phyloP scores from a whole-genome alignment of 2,113 vertebrate species.

The Tachysurus fulvidraco region DNA sequence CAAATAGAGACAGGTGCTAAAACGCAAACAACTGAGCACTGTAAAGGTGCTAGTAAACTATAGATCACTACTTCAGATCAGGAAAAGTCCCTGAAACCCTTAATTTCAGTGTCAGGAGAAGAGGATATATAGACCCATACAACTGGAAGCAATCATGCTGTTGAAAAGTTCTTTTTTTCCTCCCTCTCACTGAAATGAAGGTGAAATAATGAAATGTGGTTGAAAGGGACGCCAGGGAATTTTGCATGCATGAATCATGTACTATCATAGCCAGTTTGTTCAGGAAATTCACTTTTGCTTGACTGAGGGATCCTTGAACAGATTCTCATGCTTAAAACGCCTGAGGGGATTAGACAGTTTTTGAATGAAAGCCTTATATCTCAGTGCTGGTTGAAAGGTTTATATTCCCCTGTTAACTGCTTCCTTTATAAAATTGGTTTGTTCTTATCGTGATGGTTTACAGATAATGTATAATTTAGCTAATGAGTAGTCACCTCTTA shows the following conservation, averaged over 20 bases:
- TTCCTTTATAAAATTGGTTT: background rate
- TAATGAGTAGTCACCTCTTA: background rate
- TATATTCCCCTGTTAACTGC: background rate
- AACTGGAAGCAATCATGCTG: conserved; percentile 60
- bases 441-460: conserved; percentile 20
- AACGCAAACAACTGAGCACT: conserved; percentile 50
- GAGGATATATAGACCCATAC: conserved; percentile 51
- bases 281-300: conserved; percentile 27
- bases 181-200: conserved; percentile 9
- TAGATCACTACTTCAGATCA: conserved; percentile 61
- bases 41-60: conserved; percentile 59
- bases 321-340: background rate
- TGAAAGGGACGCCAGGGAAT: background rate
- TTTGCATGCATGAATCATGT: conserved; percentile 1
- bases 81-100: conserved; percentile 49
- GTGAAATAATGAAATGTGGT: conserved; percentile 29
- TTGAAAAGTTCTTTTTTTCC: background rate
- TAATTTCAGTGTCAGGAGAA: conserved; percentile 51
- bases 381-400: conserved; percentile 19
- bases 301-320: conserved; percentile 3
- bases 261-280: conserved; percentile 22
- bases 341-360: background rate
- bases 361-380: conserved; percentile 30
- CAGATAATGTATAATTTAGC: conserved; percentile 1
- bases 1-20: conserved; percentile 37